Base-by-base conservation (phyloP, 2,797 vertebrate species). In the Muscicapa comitata region DNA sequence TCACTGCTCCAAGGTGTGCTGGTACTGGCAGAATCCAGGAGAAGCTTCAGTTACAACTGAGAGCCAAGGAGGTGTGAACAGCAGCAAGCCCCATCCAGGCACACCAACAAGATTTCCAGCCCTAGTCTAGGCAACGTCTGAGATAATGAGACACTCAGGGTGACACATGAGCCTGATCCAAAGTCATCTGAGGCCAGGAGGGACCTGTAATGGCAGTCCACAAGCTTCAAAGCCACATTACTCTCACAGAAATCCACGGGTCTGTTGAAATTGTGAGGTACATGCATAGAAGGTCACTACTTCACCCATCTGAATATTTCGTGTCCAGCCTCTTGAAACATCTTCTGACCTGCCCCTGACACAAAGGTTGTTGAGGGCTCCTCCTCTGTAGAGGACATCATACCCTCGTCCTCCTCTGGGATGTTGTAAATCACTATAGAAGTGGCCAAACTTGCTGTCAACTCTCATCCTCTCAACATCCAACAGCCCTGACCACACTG, bases 131-230 rank as follows among this genome's bases (percentile, higher is more conserved):
- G 75, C 79, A 63, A 33, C 51, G 66, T 47, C 45, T 0, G 1
- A 79, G 58, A 80, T 61, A 83, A 86, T 59, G 54, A 94, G 63
- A 91, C 23, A 11, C 37, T 74, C 42, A 5, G 59, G 35, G 42
- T 78, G 45, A 91, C 82, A 82, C 43, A 53, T 7, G 35, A 79
- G 43, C 51, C 37, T 3, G 55, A 92, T 24, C 67, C 63, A 53
- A 81, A 96, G 81, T 74, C 85, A 89, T 53, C 59, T 9, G 51
- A 87, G 86, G 86, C 71, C 81, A 92, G 84, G 79, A 70, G n/a
- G 37, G 66, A 76, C 67, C 59, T 2, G 0, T 42, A 91, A 94
- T 67, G 67, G 67, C 63, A 92, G 74, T 15, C 28, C 40, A 65
- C 54, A 45, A 70, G 54, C 59, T 83, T 87, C 68, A 84, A 42